phyloP scores from a whole-genome alignment of 2,888 invertebrate species.

The Apeira syringaria region DNA sequence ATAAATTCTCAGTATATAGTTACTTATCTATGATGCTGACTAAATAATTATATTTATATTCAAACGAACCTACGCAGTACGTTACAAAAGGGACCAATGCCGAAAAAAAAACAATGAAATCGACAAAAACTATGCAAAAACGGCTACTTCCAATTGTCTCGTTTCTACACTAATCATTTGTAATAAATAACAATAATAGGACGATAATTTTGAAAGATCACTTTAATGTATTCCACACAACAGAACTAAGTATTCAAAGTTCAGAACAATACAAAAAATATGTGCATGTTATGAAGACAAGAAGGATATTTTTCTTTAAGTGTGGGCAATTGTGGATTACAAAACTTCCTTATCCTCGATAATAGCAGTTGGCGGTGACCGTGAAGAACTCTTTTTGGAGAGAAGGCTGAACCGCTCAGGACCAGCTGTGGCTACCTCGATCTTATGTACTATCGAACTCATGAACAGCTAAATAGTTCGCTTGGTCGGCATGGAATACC shows the following conservation, averaged over 20 bases:
- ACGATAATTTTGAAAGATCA: conserved; percentile 9
- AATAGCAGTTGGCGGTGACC: conserved; percentile 29
- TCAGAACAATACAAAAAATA: conserved; percentile 13
- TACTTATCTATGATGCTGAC: too few species aligned
- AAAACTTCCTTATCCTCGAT: conserved; percentile 33
- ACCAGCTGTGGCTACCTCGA: conserved; percentile 38
- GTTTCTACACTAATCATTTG: background rate
- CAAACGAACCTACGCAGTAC: too few species aligned
- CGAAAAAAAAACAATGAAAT: too few species aligned
- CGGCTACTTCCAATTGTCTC: background rate
- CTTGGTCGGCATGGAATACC: too few species aligned
- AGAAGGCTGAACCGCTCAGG: conserved; percentile 37
- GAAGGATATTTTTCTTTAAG: conserved; percentile 5
- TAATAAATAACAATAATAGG: conserved; percentile 2
- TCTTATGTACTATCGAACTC: conserved; percentile 48
- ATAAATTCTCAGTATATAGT: too few species aligned
- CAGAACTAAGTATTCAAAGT: conserved; percentile 1
- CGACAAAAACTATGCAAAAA: too few species aligned
- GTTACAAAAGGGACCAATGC: too few species aligned
- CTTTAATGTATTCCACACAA: conserved; percentile 10
- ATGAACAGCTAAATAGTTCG: too few species aligned
- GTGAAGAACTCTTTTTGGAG: conserved; percentile 38
- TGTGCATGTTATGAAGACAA: conserved; percentile 6
- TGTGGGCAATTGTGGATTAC: conserved; percentile 27
- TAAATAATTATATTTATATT: too few species aligned